phyloP scores from a whole-genome alignment of 1,140 invertebrate species.

The Bemisia tabaci region DNA sequence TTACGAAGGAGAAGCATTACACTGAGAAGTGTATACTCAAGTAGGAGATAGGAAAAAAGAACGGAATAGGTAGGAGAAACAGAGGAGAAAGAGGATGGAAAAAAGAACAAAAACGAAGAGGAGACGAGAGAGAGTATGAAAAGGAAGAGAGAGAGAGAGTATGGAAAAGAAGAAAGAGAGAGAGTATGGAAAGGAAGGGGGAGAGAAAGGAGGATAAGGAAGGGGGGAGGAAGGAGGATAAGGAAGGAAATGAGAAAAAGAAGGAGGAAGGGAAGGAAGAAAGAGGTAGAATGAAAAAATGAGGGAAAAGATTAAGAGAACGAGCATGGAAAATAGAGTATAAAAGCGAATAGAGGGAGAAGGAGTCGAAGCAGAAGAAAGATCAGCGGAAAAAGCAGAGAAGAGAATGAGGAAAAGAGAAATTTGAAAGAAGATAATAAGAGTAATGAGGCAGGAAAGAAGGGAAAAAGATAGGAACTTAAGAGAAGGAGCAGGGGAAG shows the following conservation, averaged over 20 bases:
- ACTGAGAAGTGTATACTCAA: too few relatives aligned
- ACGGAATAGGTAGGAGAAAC: too few relatives aligned
- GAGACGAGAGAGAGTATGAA: too few relatives aligned
- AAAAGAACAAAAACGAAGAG: too few relatives aligned
- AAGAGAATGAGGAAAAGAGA: not conserved
- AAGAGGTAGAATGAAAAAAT: not conserved
- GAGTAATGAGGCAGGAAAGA: too few relatives aligned
- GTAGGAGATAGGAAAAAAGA: too few relatives aligned
- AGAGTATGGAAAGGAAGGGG: not conserved
- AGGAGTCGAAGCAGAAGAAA: too few relatives aligned
- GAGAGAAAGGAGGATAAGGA: not conserved
- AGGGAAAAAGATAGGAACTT: too few relatives aligned
- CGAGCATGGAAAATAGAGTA: not conserved
- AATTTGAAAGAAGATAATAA: not conserved
- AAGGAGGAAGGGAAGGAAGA: not conserved
- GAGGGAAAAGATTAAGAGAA: not conserved
- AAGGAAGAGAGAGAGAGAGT: not conserved
- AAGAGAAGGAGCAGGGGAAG: too few relatives aligned
- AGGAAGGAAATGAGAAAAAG: not conserved
- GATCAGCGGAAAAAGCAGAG: not conserved
- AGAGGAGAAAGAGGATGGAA: too few relatives aligned
- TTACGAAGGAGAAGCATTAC: too few relatives aligned
- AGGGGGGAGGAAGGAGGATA: not conserved
- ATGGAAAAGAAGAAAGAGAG: not conserved
- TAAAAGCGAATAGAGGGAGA: not conserved